Evolutionary conservation across 2,888 invertebrate genomes (phyloP).

Genomic region (Euzophera pinguis): DNA sequence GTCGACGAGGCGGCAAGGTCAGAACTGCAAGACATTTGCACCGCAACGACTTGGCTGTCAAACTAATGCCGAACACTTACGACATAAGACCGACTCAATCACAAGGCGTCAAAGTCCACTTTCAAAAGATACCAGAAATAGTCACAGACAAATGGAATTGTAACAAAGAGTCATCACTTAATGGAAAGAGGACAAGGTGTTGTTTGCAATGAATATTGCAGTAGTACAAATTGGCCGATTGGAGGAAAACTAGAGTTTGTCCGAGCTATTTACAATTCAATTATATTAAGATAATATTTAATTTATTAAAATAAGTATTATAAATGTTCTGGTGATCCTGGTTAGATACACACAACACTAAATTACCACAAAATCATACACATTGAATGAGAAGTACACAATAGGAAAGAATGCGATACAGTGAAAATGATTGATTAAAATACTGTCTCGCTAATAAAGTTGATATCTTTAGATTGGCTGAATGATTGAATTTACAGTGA

Average conservation of each 20-base stretch:
- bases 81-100: constrained; percentile 35
- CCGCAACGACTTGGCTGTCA: constrained; percentile 18
- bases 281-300: no score
- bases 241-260: constrained; percentile 54
- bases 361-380: constrained; percentile 37
- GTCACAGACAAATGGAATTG: constrained; percentile 31
- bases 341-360: constrained; percentile 31
- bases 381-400: neutral
- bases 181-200: constrained; percentile 36
- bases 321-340: constrained; percentile 29
- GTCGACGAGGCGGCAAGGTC: constrained; percentile 64
- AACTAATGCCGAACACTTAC: constrained; percentile 2
- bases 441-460: neutral
- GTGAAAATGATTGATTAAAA: neutral
- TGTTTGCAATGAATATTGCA: constrained; percentile 30
- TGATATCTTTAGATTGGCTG: neutral
- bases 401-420: neutral
- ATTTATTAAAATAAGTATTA: no score
- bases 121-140: constrained; percentile 7
- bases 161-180: constrained; percentile 36
- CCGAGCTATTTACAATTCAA: constrained; percentile 23
- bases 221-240: constrained; percentile 44
- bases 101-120: constrained; percentile 33
- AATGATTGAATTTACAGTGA: neutral
- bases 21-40: constrained; percentile 51